phyloP scores from a whole-genome alignment of 2,113 vertebrate genomes.

The Prunella himalayana region DNA sequence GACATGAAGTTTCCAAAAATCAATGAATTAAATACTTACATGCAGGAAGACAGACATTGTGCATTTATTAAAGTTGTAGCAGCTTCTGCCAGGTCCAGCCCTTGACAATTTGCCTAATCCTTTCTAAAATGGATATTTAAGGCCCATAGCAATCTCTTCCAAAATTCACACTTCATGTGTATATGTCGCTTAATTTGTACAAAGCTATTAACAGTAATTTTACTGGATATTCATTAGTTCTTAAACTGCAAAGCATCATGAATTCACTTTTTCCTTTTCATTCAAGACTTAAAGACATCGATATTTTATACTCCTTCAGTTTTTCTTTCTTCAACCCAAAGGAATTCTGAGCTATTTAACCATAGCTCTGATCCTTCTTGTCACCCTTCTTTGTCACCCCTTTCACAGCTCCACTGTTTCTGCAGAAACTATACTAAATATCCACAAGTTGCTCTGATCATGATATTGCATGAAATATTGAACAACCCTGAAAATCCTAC shows the following conservation, averaged over 20 bases:
- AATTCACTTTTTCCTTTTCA: background rate
- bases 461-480: background rate
- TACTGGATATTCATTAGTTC: background rate
- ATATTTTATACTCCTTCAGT: background rate
- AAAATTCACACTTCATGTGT: background rate
- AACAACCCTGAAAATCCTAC: background rate
- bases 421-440: background rate
- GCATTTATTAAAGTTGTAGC: background rate
- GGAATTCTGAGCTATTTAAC: background rate
- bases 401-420: background rate
- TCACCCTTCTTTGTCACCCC: background rate
- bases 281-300: background rate
- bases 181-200: background rate
- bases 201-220: background rate
- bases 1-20: background rate
- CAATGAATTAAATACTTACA: background rate
- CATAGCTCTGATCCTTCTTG: background rate
- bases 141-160: background rate
- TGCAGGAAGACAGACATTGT: background rate
- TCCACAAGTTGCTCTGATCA: rapidly evolving
- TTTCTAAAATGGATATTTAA: background rate
- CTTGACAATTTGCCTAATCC: background rate
- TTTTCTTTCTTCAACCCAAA: background rate
- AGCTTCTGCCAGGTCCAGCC: background rate
- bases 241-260: background rate